These are phyloP conservation scores for Xiphophorus couchianus DNA, from an alignment of 2,113 vertebrate species.

Conservation along the genomic window DNA sequence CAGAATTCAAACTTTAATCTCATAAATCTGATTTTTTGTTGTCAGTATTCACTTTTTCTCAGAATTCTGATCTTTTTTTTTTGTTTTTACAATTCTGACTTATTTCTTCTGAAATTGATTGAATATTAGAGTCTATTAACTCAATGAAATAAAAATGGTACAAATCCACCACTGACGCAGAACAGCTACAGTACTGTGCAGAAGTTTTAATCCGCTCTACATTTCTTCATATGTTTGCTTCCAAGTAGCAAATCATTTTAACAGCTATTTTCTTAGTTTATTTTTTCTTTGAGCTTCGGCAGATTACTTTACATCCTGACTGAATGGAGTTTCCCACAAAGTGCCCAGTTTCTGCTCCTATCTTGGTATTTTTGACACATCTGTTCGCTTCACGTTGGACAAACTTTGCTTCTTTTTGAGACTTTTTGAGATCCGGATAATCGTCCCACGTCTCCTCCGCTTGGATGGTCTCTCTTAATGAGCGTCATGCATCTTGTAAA, in stretches of 20 bases:
- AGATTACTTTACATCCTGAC: neutral
- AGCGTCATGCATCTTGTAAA: slow-evolving; percentile 24
- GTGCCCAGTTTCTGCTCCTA: neutral
- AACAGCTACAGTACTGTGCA: too few species aligned
- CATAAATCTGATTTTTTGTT: too few species aligned
- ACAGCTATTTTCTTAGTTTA: neutral
- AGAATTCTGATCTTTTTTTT: too few species aligned
- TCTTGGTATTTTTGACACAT: neutral
- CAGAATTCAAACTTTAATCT: too few species aligned
- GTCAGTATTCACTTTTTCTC: too few species aligned
- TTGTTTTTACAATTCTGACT: too few species aligned
- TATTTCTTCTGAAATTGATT: neutral
- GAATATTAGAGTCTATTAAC: neutral
- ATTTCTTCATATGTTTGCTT: neutral
- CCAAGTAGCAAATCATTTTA: neutral
- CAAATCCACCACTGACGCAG: too few species aligned
- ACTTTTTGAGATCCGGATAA: slow-evolving; percentile 40
- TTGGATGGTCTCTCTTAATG: slow-evolving; percentile 64
- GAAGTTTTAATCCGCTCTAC: neutral
- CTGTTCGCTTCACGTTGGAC: neutral
- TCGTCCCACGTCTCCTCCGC: slow-evolving; percentile 53
- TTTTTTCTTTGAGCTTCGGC: neutral
- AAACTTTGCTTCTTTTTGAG: slow-evolving; percentile 5
- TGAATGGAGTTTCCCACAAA: neutral
- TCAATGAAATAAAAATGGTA: too few species aligned